Evolutionary conservation across 2,113 vertebrate genomes (phyloP).

Genomic region (Scalopus aquaticus): DNA sequence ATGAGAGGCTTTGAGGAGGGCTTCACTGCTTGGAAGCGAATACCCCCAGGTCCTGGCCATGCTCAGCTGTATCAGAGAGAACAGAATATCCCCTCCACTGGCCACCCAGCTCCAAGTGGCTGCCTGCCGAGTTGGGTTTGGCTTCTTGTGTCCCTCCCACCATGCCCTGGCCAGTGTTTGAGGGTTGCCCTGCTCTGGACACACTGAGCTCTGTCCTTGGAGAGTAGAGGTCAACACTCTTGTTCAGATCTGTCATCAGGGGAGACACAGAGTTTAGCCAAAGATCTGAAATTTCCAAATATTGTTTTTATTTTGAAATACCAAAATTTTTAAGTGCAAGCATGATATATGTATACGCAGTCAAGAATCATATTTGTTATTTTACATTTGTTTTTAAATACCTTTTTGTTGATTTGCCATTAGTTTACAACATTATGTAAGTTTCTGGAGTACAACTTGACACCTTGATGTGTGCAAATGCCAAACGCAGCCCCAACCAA

Average conservation of each 20-base stretch:
- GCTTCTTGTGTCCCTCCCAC: accelerated
- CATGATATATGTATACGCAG: not conserved
- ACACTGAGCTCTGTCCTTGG: not conserved
- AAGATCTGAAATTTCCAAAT: not conserved
- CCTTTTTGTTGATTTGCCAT: not conserved
- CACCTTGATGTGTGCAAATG: not conserved
- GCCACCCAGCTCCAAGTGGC: not conserved
- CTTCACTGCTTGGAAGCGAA: not conserved
- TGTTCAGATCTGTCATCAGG: not conserved
- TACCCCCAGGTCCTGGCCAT: not conserved
- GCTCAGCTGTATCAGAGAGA: not conserved
- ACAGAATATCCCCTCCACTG: not conserved
- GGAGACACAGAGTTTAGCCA: not conserved
- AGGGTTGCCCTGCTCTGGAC: not conserved
- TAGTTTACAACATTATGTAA: not conserved
- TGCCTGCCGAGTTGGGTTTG: not conserved
- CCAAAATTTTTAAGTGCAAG: not conserved
- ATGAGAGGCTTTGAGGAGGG: not conserved
- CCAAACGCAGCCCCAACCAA: not conserved
- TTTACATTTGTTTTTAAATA: not conserved
- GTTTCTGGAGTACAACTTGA: not conserved
- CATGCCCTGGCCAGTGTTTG: not conserved
- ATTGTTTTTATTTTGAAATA: not conserved
- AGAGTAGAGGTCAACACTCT: not conserved
- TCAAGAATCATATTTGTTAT: not conserved